phyloP scores from a whole-genome alignment of 53 echinoderm and acorn worm species.

The Mesocentrotus franciscanus region DNA sequence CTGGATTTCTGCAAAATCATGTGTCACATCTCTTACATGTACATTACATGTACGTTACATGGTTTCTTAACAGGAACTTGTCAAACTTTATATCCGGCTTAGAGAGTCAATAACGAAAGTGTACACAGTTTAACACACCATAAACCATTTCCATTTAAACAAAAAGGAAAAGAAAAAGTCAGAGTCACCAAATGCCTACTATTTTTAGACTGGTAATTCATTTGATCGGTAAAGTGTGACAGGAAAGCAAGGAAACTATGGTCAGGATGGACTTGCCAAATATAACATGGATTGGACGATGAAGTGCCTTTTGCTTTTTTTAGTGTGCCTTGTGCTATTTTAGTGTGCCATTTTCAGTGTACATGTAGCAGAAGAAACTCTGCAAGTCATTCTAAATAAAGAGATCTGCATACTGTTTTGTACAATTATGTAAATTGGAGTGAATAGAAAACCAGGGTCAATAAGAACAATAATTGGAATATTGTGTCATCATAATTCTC shows the following conservation, averaged over 20 bases:
- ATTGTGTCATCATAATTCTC: too few species aligned
- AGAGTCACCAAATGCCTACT: conserved; percentile 1
- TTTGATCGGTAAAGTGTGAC: background rate
- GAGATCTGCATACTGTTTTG: too few species aligned
- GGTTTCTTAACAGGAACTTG: background rate
- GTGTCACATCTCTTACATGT: background rate
- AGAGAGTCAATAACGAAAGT: background rate
- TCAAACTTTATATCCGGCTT: background rate
- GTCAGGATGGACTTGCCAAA: conserved; percentile 21
- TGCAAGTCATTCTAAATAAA: too few species aligned
- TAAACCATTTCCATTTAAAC: background rate
- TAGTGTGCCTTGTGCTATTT: background rate
- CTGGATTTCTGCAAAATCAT: background rate
- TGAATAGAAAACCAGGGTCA: too few species aligned
- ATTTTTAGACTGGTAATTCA: background rate
- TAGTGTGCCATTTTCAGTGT: background rate
- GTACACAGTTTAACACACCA: background rate
- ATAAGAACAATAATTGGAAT: too few species aligned
- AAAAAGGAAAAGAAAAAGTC: background rate
- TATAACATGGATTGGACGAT: background rate
- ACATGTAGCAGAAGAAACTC: too few species aligned
- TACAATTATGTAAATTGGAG: too few species aligned
- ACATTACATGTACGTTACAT: background rate
- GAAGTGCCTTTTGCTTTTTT: background rate
- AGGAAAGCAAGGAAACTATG: conserved; percentile 1